Conservation (phyloP, 2,113 vertebrate species). For the Campylomormyrus numenius region DNA sequence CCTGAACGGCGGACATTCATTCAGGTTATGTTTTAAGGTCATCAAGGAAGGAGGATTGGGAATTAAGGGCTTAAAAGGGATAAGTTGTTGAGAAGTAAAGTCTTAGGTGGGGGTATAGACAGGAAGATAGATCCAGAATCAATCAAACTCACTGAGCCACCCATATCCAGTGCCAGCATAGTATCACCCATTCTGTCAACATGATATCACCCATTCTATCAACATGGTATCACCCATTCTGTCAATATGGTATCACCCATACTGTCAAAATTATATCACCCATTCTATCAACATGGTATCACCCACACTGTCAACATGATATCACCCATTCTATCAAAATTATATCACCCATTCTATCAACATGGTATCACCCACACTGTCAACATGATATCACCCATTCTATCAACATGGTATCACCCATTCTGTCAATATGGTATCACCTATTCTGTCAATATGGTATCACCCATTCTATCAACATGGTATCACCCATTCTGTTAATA, state of each 20-base stretch:
- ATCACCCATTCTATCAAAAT: neutral
- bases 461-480: neutral
- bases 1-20: conserved; percentile 38
- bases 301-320: neutral
- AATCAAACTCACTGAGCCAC: neutral
- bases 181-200: neutral
- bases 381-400: neutral
- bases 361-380: neutral
- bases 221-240: neutral
- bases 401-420: neutral
- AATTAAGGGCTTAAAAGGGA: neutral
- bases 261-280: neutral
- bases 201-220: neutral
- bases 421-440: neutral
- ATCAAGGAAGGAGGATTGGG: neutral
- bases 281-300: neutral
- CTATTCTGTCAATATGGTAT: neutral
- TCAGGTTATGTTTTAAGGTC: neutral
- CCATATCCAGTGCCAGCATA: neutral
- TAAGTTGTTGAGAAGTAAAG: too few species aligned
- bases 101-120: neutral
- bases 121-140: neutral
- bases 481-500: neutral
- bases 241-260: neutral
- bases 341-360: neutral